Percentiles rank a stretch among this genome's conserved stretches.
Conservation (phyloP, 2,888 invertebrate genomes). For the Xestia rhomboidea region DNA sequence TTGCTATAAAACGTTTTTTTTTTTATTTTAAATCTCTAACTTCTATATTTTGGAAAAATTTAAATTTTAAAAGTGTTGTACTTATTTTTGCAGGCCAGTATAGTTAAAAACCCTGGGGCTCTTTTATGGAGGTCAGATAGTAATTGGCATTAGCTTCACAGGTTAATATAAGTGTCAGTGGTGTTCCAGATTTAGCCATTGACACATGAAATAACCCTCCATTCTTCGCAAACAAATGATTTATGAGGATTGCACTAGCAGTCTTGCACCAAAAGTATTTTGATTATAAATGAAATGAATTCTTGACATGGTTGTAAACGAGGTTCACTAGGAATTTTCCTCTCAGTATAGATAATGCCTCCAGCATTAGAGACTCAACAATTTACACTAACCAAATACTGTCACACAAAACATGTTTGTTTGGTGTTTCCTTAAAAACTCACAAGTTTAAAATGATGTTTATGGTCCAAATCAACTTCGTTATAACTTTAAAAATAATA, state of each 20-base stretch:
- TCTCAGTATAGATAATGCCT: background rate
- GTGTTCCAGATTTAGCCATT: background rate
- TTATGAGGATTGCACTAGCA: background rate
- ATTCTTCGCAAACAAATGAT: background rate
- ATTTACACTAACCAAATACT: background rate
- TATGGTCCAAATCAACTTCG: background rate
- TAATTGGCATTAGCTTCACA: background rate
- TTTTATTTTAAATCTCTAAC: too few relatives aligned
- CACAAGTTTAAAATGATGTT: background rate
- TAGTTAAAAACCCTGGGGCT: too few relatives aligned
- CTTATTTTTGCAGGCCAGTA: too few relatives aligned
- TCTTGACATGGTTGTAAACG: background rate
- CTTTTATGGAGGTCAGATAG: too few relatives aligned
- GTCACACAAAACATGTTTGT: background rate
- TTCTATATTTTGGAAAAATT: too few relatives aligned
- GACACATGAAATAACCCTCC: background rate
- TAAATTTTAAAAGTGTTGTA: too few relatives aligned
- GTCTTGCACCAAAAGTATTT: background rate
- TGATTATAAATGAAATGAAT: background rate
- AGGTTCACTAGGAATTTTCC: background rate
- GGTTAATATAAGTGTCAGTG: background rate
- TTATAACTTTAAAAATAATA: background rate
- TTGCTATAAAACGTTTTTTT: too few relatives aligned
- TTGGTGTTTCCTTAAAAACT: background rate
- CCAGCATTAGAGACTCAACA: background rate